phyloP scores from a whole-genome alignment of 1,140 invertebrate species.

The Drosophila navojoa region DNA sequence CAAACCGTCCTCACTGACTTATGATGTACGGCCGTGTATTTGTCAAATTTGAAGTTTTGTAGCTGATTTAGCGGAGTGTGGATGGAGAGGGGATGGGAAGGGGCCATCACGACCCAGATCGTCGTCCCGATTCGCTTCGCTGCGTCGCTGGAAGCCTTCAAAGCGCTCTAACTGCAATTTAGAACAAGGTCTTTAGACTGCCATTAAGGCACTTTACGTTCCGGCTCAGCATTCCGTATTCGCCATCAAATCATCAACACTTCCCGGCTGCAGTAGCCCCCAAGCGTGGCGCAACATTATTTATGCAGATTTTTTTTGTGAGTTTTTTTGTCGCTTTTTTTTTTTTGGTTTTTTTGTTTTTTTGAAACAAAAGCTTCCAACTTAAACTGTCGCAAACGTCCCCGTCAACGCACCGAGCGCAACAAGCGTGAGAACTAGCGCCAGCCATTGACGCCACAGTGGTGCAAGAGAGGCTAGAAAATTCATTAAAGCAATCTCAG shows the following conservation, averaged over 20 bases:
- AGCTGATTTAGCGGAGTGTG: too few relatives aligned
- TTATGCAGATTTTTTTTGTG: conserved; percentile 61
- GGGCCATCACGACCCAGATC: background rate
- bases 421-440: conserved; percentile 78
- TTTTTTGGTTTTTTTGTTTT: background rate
- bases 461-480: conserved; percentile 40
- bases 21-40: background rate
- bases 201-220: conserved; percentile 62
- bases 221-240: conserved; percentile 62
- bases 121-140: conserved; percentile 15
- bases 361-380: conserved; percentile 63
- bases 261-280: conserved; percentile 42
- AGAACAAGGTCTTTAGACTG: conserved; percentile 55
- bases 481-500: conserved; percentile 38
- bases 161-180: conserved; percentile 40
- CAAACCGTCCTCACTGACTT: background rate
- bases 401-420: conserved; percentile 53
- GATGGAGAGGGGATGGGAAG: too few relatives aligned
- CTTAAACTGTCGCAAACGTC: conserved; percentile 56
- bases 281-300: conserved; percentile 69
- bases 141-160: conserved; percentile 27
- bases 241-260: conserved; percentile 77
- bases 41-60: background rate
- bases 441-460: conserved; percentile 50
- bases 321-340: background rate